Percentiles rank a stretch among this genome's conserved stretches.
These are phyloP conservation scores for Acanthosepion esculentum DNA, from an alignment of 2,888 invertebrate genomes.

Conservation along the genomic window DNA sequence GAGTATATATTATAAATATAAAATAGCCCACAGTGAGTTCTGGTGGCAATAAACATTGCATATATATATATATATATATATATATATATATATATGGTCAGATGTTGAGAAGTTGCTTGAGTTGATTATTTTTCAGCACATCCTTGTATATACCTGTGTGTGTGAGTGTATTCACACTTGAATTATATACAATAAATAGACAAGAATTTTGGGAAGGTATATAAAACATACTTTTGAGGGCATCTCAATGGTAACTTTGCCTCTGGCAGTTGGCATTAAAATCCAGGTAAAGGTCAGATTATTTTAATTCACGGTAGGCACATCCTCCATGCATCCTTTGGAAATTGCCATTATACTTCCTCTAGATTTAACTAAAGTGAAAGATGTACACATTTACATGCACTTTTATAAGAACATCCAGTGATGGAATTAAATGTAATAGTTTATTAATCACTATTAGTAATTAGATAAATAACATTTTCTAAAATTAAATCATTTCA, in stretches of 20 bases:
- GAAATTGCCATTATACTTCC: slow-evolving; percentile 20
- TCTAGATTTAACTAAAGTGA: background rate
- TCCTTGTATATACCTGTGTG: background rate
- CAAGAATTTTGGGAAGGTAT: background rate
- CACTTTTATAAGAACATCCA: background rate
- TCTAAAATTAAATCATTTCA: too few species aligned
- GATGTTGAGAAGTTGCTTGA: too few species aligned
- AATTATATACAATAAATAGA: background rate
- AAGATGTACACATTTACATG: background rate
- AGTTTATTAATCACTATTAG: background rate
- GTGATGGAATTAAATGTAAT: background rate
- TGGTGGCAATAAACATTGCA: too few species aligned
- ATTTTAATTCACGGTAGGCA: background rate
- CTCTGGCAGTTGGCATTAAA: background rate
- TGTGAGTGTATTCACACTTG: background rate
- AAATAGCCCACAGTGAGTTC: too few species aligned
- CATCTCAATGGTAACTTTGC: background rate
- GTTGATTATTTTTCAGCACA: too few species aligned
- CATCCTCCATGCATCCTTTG: background rate
- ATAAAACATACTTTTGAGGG: background rate
- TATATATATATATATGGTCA: too few species aligned
- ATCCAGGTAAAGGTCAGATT: slow-evolving; percentile 12
- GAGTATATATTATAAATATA: too few species aligned
- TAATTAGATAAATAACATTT: background rate
- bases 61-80: too few species aligned